Percentiles rank a stretch among this genome's conserved stretches.
These are phyloP conservation scores for Lycopodina hypogea DNA, from an alignment of 37 sponge, comb jelly and placozoan species.

Conservation along the genomic window DNA sequence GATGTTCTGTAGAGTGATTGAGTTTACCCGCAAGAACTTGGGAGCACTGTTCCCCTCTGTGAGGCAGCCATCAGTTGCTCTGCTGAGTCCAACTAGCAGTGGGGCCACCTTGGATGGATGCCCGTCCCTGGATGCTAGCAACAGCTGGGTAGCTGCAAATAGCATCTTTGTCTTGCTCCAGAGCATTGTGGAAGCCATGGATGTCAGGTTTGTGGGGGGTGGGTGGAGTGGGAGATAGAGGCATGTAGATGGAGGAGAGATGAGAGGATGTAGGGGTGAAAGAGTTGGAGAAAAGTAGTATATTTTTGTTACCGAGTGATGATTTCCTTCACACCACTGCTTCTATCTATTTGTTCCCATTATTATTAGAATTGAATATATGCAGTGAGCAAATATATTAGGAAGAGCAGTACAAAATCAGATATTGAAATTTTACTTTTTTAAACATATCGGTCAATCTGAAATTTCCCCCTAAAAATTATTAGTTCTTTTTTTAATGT, in stretches of 20 bases:
- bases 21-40: constrained; percentile 24
- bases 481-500: no score
- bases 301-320: no score
- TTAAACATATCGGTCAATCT: no score
- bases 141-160: constrained; percentile 2
- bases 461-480: no score
- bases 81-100: neutral
- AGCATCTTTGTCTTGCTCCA: constrained; percentile 17
- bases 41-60: constrained; percentile 14
- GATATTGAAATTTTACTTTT: no score
- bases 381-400: no score
- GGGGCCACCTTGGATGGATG: neutral
- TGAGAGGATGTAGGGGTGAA: neutral
- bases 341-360: no score
- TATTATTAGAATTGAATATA: no score
- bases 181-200: constrained; percentile 13
- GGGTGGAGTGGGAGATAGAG: neutral
- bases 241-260: neutral
- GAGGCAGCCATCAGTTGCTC: constrained; percentile 2
- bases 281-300: no score
- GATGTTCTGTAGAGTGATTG: constrained; percentile 33
- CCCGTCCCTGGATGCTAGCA: neutral
- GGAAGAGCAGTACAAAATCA: no score
- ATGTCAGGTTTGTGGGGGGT: constrained; percentile 9
- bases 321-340: no score